A percentile compares a stretch with the other conserved stretches of the same genome.
phyloP scores from a whole-genome alignment of 2,888 invertebrate species.

The Melanostoma scalare region DNA sequence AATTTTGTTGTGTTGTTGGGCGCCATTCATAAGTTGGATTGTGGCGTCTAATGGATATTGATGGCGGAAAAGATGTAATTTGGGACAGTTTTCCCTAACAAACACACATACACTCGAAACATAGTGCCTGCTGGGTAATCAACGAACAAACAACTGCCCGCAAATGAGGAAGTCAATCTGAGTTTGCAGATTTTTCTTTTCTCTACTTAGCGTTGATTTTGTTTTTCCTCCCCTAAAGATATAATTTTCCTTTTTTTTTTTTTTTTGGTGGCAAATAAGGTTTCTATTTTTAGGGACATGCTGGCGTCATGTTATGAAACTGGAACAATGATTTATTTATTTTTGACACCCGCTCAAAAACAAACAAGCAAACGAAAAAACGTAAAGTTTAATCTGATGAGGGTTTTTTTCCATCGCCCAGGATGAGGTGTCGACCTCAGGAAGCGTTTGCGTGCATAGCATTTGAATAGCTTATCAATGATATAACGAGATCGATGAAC shows the following conservation, averaged over 20 bases:
- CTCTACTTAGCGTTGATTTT: slow-evolving; percentile 25
- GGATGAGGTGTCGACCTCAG: slow-evolving; percentile 22
- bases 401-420: no score
- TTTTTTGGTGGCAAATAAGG: slow-evolving; percentile 16
- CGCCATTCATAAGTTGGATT: slow-evolving; percentile 24
- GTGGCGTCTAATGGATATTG: slow-evolving; percentile 28
- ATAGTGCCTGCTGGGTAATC: slow-evolving; percentile 15
- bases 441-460: slow-evolving; percentile 23
- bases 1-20: slow-evolving; percentile 8
- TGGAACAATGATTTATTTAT: slow-evolving; percentile 30
- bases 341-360: not conserved
- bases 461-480: slow-evolving; percentile 37
- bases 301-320: slow-evolving; percentile 9
- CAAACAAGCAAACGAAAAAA: no score
- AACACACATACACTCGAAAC: not conserved
- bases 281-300: slow-evolving; percentile 5
- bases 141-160: slow-evolving; percentile 14
- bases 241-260: not conserved
- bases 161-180: slow-evolving; percentile 23
- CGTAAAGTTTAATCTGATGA: no score
- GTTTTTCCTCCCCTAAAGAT: not conserved
- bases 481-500: slow-evolving; percentile 3
- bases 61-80: slow-evolving; percentile 13
- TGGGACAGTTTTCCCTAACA: slow-evolving; percentile 5
- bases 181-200: not conserved